Conservation (phyloP, 2,888 invertebrate species). For the Hipparchia sbordonii region DNA sequence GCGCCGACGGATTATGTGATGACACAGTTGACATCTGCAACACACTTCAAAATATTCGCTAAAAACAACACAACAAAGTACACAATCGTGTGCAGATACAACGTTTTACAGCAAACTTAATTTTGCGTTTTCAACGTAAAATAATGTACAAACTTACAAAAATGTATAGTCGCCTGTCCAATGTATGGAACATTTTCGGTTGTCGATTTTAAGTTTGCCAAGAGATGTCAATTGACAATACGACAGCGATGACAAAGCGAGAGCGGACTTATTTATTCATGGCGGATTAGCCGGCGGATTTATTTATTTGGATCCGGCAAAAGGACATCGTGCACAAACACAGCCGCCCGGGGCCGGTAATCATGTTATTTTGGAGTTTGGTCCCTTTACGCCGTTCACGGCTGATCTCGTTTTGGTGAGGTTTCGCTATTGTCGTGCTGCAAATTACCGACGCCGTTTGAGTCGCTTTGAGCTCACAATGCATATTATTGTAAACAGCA, state of each 20-base stretch:
- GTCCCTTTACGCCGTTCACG: slow-evolving; percentile 52
- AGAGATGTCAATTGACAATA: slow-evolving; percentile 75
- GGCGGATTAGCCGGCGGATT: slow-evolving; percentile 72
- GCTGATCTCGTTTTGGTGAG: slow-evolving; percentile 70
- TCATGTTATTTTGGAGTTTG: slow-evolving; percentile 71
- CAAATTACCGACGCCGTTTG: slow-evolving; percentile 68
- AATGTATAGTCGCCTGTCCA: not conserved
- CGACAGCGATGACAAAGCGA: slow-evolving; percentile 73
- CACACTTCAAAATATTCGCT: slow-evolving; percentile 33
- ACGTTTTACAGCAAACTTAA: slow-evolving; percentile 23
- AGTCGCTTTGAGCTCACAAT: slow-evolving; percentile 51
- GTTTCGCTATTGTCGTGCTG: slow-evolving; percentile 55
- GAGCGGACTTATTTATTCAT: slow-evolving; percentile 77
- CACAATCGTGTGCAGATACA: slow-evolving; percentile 24
- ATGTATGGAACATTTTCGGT: not conserved
- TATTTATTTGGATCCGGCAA: slow-evolving; percentile 63
- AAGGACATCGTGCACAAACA: slow-evolving; percentile 68
- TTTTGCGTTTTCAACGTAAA: slow-evolving; percentile 15
- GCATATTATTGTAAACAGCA: slow-evolving; percentile 62
- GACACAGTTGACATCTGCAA: slow-evolving; percentile 5
- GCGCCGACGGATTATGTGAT: slow-evolving; percentile 72
- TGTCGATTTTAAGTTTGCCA: slow-evolving; percentile 37
- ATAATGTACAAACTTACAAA: not conserved
- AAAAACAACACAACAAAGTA: slow-evolving; percentile 27
- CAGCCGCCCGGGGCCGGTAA: slow-evolving; percentile 54